A percentile compares a stretch with the other conserved stretches of the same genome.
Conservation (phyloP, 1,140 invertebrate genomes). For the Leptopilina clavipes region DNA sequence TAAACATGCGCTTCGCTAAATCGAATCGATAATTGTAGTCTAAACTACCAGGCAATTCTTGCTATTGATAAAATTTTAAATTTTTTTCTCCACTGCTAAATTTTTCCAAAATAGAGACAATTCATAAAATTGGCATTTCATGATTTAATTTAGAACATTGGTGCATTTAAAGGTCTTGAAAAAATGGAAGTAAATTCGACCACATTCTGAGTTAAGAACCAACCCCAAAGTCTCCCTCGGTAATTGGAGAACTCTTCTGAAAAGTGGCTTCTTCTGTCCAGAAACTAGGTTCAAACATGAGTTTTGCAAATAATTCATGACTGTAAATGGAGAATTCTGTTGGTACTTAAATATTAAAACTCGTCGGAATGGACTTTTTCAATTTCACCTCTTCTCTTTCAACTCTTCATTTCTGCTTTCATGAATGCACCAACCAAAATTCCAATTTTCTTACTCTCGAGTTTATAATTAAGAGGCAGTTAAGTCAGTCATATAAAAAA, state of each 20-base stretch:
- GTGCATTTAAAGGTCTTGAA: not conserved
- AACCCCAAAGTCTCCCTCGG: conserved; percentile 1
- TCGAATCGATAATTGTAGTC: conserved; percentile 22
- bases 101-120: too few species aligned
- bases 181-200: conserved; percentile 13
- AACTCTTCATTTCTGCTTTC: not conserved
- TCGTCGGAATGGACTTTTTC: conserved; percentile 9
- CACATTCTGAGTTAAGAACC: conserved; percentile 10
- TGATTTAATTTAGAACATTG: not conserved
- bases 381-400: not conserved
- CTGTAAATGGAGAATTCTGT: conserved; percentile 5
- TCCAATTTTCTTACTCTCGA: not conserved
- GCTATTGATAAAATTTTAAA: not conserved
- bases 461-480: conserved; percentile 10
- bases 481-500: not conserved
- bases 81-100: too few species aligned
- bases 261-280: conserved; percentile 45
- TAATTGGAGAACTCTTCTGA: conserved; percentile 44
- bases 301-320: conserved; percentile 35
- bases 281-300: conserved; percentile 38
- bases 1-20: conserved; percentile 22
- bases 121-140: too few species aligned
- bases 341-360: conserved; percentile 14
- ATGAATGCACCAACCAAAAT: not conserved
- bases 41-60: not conserved